A percentile compares a stretch with the other conserved stretches of the same genome.
Conservation (phyloP, 1,140 invertebrate species). For the Meloidogyne exigua region DNA sequence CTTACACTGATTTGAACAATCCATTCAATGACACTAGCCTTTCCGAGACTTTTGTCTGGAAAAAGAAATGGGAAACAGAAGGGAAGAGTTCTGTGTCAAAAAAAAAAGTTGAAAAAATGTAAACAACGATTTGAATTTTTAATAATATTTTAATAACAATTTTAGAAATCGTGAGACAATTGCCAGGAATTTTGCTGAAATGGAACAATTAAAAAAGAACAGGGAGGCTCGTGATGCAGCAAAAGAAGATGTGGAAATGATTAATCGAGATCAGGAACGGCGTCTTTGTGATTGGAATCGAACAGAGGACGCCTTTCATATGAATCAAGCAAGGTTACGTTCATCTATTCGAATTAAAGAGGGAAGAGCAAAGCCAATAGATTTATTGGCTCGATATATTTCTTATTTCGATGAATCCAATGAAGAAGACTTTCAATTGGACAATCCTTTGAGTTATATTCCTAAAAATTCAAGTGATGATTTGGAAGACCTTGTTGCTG, state of each 20-base stretch:
- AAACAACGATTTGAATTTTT: slow-evolving; percentile 75
- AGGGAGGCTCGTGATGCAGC: slow-evolving; percentile 83
- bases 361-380: slow-evolving; percentile 96
- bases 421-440: slow-evolving; percentile 81
- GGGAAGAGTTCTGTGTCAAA: slow-evolving; percentile 77
- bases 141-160: slow-evolving; percentile 5
- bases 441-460: slow-evolving; percentile 81
- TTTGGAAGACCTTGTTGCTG: slow-evolving; percentile 92
- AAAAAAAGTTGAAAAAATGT: slow-evolving; percentile 81
- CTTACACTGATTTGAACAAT: slow-evolving; percentile 93
- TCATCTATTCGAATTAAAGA: slow-evolving; percentile 87
- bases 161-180: slow-evolving; percentile 51
- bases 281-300: slow-evolving; percentile 88
- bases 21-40: slow-evolving; percentile 95
- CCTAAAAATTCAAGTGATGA: slow-evolving; percentile 86
- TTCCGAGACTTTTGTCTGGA: slow-evolving; percentile 89
- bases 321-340: slow-evolving; percentile 67
- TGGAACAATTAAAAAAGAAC: slow-evolving; percentile 75
- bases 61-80: slow-evolving; percentile 91
- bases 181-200: slow-evolving; percentile 63
- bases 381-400: slow-evolving; percentile 66
- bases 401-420: slow-evolving; percentile 67
- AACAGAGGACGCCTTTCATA: slow-evolving; percentile 74
- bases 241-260: slow-evolving; percentile 80
- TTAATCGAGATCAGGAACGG: slow-evolving; percentile 88